Base-by-base conservation (phyloP, 2,888 invertebrate species). In the Orthosia incerta region DNA sequence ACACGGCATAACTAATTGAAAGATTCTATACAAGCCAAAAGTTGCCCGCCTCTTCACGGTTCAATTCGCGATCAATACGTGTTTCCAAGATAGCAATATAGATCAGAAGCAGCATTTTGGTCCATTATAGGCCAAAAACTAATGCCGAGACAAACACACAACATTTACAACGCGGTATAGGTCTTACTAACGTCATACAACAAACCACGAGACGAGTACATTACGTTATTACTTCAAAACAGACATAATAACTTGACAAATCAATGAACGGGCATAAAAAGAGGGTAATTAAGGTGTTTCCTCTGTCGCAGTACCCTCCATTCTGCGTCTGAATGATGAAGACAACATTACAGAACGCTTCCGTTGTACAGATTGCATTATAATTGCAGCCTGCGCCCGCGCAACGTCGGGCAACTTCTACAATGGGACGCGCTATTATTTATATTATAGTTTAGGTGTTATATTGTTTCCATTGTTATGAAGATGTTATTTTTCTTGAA, bases 281-380 rank as follows among this genome's bases (percentile, higher is more conserved):
- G 50, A 71, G 16, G 16, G 48, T 71, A 71, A 82, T 85, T 71
- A 71, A 65, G 18, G 16, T 61, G 57, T 68, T 82, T 76, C 82
- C 81, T 85, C 59, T 63, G 71, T 31, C 55, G 62, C 39, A 84
- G 60, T 63, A 51, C 48, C 51, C 23, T 64, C 51, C 23, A 83
- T 84, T 80, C 84, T 70, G 50, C 60, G 46, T 55, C 62, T 59
- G 31, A 15, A 69, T 80, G 80, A 85, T 87, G 79, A 88, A 90
- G 77, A 83, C 80, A 74, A 68, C 69, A 74, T 77, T 72, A 84
- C 84, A 82, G 75, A 80, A 65, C 64, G 76, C 84, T 89, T 90
- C 89, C 89, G 85, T 83, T 86, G 72, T 66, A 50, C 73, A 83
- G 81, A 90, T 88, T 87, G 86, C 86, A 70, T 85, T 89, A 82